Percentiles rank a stretch among this genome's conserved stretches.
Conservation (phyloP, 2,113 vertebrate species). For the Mohoua ochrocephala region DNA sequence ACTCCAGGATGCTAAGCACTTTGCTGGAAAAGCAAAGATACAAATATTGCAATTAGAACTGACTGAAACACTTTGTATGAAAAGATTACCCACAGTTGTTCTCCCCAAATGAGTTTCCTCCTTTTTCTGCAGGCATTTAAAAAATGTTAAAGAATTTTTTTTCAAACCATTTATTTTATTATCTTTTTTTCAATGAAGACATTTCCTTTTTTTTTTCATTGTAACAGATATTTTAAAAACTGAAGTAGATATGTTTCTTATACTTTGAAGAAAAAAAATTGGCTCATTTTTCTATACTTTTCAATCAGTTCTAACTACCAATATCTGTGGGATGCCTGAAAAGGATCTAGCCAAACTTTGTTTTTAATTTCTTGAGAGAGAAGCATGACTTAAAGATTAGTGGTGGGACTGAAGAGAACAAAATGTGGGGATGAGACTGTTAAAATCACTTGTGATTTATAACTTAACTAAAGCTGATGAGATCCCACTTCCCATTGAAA, state of each 20-base stretch:
- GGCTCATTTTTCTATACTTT: neutral
- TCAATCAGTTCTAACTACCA: constrained; percentile 57
- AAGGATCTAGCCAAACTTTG: neutral
- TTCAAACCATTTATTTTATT: neutral
- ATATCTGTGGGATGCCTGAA: constrained; percentile 45
- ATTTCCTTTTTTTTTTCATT: neutral
- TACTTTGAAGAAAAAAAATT: neutral
- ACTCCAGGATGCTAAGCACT: neutral
- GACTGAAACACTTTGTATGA: neutral
- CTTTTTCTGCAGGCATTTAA: neutral
- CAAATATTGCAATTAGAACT: constrained; percentile 56
- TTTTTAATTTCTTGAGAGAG: neutral
- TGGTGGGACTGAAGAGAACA: neutral
- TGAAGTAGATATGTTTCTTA: neutral
- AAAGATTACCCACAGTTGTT: neutral
- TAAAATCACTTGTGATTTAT: neutral
- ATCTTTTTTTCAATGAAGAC: neutral
- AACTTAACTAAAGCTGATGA: neutral
- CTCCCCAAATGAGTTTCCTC: neutral
- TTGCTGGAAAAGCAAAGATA: constrained; percentile 51
- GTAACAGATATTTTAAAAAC: neutral
- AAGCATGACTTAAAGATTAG: neutral
- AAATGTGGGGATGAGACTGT: neutral
- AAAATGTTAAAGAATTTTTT: neutral
- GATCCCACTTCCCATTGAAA: neutral